phyloP scores from a whole-genome alignment of 2,888 invertebrate species.

The Proisotoma minuta region DNA sequence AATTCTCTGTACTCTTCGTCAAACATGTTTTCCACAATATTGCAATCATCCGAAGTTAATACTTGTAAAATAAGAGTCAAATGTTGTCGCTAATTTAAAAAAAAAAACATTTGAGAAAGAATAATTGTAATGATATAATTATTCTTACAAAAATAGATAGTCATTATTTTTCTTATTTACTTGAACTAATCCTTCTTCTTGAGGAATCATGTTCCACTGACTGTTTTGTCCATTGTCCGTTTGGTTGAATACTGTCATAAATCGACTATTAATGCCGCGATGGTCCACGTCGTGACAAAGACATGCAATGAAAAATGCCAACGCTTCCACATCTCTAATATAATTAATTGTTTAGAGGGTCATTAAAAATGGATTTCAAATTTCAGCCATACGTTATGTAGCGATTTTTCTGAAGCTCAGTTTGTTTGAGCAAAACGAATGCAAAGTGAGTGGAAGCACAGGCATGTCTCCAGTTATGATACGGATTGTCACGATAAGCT shows the following conservation, averaged over 20 bases:
- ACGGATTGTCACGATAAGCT: slow-evolving; percentile 31
- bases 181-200: slow-evolving; percentile 27
- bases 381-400: slow-evolving; percentile 16
- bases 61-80: slow-evolving; percentile 21
- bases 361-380: background rate
- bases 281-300: slow-evolving; percentile 30
- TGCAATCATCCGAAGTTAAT: slow-evolving; percentile 25
- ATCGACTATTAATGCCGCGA: slow-evolving; percentile 25
- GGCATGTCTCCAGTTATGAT: slow-evolving; percentile 31
- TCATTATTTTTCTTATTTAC: background rate
- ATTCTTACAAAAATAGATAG: background rate
- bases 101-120: slow-evolving; percentile 5
- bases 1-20: slow-evolving; percentile 28
- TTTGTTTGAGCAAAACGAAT: slow-evolving; percentile 20
- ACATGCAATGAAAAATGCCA: slow-evolving; percentile 20
- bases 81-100: slow-evolving; percentile 20
- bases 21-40: slow-evolving; percentile 18
- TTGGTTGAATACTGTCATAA: background rate
- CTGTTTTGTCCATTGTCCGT: slow-evolving; percentile 16
- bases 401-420: slow-evolving; percentile 13
- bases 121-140: background rate
- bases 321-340: slow-evolving; percentile 22
- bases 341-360: background rate
- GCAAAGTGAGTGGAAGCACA: slow-evolving; percentile 27
- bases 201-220: slow-evolving; percentile 21